A percentile compares a stretch with the other conserved stretches of the same genome.
Conservation (phyloP, 2,113 vertebrate species). For the Anthoscopus minutus region DNA sequence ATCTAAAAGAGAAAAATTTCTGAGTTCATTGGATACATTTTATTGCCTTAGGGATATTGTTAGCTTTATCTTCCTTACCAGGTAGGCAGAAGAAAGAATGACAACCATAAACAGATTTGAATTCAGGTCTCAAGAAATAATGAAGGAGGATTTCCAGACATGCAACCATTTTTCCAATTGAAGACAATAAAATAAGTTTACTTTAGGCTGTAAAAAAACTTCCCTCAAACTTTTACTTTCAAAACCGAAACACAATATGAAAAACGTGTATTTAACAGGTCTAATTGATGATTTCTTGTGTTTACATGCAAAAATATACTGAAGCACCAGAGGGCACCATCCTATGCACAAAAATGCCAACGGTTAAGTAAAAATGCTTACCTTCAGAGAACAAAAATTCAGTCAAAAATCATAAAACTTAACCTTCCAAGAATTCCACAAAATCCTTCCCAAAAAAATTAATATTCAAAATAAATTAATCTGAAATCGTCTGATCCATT, state of each 20-base stretch:
- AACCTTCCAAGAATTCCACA: not conserved
- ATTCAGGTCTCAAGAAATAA: not conserved
- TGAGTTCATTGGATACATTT: not conserved
- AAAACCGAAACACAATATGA: not conserved
- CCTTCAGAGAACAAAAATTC: not conserved
- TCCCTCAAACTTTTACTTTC: not conserved
- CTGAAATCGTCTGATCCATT: not conserved
- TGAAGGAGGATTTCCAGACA: not conserved
- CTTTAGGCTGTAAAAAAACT: not conserved
- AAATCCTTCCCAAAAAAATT: not conserved
- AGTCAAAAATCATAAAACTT: not conserved
- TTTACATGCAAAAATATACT: not conserved
- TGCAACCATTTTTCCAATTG: not conserved
- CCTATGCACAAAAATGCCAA: not conserved
- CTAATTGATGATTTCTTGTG: not conserved
- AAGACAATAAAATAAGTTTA: not conserved
- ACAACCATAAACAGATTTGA: not conserved
- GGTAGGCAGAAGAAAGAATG: not conserved
- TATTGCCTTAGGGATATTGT: not conserved
- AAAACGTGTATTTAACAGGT: not conserved
- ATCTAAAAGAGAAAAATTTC: not conserved
- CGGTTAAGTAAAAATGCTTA: not conserved
- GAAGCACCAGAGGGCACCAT: conserved; percentile 50
- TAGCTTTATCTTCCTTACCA: not conserved
- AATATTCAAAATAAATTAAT: not conserved